These are phyloP conservation scores for Tipula vernalis DNA, from an alignment of 2,888 invertebrate genomes.

Conservation along the genomic window DNA sequence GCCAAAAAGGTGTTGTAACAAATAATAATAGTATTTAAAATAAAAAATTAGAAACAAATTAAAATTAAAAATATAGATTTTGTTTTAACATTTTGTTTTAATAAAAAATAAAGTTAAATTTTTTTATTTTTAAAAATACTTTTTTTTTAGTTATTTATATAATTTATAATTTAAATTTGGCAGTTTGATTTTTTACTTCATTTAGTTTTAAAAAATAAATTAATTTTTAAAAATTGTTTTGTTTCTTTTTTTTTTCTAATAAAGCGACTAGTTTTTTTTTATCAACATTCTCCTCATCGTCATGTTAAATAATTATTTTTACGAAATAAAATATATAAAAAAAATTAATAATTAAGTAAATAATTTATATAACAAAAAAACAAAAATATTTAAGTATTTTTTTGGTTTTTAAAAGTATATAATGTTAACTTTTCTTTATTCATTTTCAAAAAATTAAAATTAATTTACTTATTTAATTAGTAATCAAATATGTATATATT, in stretches of 20 bases:
- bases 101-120: neutral
- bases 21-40: neutral
- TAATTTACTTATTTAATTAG: neutral
- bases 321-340: neutral
- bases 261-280: neutral
- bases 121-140: neutral
- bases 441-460: neutral
- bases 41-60: neutral
- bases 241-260: neutral
- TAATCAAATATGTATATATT: neutral
- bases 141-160: neutral
- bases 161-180: neutral
- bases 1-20: neutral
- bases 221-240: neutral
- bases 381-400: neutral
- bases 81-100: neutral
- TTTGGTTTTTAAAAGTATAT: neutral
- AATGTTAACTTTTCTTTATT: neutral
- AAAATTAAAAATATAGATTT: neutral
- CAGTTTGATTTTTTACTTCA: slow-evolving; percentile 4
- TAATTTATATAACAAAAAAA: neutral
- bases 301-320: neutral
- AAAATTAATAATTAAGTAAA: neutral
- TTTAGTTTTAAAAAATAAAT: neutral
- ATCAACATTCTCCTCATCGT: neutral